Base-by-base conservation (phyloP, 2,888 invertebrate genomes). In the Mythimna lalbum region DNA sequence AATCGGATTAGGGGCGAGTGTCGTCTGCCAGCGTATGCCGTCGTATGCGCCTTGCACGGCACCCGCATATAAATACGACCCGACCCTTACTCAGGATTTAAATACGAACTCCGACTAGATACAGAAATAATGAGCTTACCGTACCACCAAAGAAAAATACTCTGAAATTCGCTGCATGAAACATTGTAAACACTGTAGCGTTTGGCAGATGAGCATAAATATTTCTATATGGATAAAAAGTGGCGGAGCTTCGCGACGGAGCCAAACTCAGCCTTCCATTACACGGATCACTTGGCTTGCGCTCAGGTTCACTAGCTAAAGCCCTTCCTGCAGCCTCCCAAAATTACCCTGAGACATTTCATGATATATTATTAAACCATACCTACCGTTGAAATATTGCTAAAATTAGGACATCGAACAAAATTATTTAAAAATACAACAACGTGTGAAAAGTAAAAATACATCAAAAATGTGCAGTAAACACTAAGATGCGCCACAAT, bases 1-100 rank as follows among this genome's bases (percentile, higher is more conserved):
- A 95, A 95, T 94, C 94, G 89, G 94, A 94, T 95, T 95, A 94
- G 89, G 84, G 88, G 89, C 89, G 88, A 90, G 90, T 90, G 93
- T 91, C 92, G 92, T 91, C 91, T 89, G 90, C 82, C 89, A 85
- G 86, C 90, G 90, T 90, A 88, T 89, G 90, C 83, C 89, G 83
- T 86, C 91, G 90, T 89, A 88, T 91, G 90, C 91, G 90, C 90
- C 90, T 91, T 90, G 89, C 87, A 91, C 92, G 88, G 85, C 78
- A 84, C 86, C 88, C 89, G 91, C 90, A 93, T 93, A 93, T 86
- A 92, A 93, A 93, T 90, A 91, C 90, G 85, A 87, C 82, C 84
- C 86, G 87, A 88, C 90, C 88, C 88, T 85, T 86, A 86, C 88
- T 85, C 82, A 81, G 83, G 88, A 90, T 90, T 89, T 89, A 86